Conservation (phyloP, 2,888 invertebrate species). For the Apotomis betuletana region DNA sequence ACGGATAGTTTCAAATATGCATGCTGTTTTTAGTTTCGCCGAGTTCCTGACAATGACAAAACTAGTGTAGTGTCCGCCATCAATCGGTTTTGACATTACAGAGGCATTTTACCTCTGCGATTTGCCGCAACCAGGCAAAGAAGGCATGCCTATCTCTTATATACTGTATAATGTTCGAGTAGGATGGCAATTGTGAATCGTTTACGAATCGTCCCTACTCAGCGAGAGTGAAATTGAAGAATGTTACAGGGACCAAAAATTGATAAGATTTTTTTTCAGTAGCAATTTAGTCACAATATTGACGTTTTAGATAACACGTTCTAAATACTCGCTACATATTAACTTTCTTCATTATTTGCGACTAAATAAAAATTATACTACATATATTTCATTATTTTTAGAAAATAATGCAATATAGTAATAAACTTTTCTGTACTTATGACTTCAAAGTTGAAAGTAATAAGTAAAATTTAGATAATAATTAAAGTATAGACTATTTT, state of each 20-base stretch:
- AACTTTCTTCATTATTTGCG: neutral
- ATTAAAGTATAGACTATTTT: neutral
- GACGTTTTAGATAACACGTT: constrained; percentile 26
- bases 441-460: too few relatives aligned
- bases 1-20: constrained; percentile 13
- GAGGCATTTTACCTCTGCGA: neutral
- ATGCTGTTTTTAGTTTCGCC: too few relatives aligned
- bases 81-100: constrained; percentile 11
- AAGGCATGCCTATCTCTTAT: too few relatives aligned
- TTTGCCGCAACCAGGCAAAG: too few relatives aligned
- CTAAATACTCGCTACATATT: constrained; percentile 12
- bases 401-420: too few relatives aligned
- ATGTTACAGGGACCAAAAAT: neutral
- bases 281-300: constrained; percentile 24
- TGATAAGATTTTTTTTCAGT: neutral
- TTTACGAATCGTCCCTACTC: too few relatives aligned
- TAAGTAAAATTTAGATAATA: too few relatives aligned
- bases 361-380: neutral
- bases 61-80: constrained; percentile 3
- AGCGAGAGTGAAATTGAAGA: too few relatives aligned
- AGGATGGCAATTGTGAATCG: too few relatives aligned
- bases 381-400: too few relatives aligned
- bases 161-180: neutral
- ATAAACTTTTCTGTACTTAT: too few relatives aligned
- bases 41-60: neutral